Evolutionary conservation across 2,888 invertebrate species (phyloP).

Genomic region (Ptychoptera contaminata): DNA sequence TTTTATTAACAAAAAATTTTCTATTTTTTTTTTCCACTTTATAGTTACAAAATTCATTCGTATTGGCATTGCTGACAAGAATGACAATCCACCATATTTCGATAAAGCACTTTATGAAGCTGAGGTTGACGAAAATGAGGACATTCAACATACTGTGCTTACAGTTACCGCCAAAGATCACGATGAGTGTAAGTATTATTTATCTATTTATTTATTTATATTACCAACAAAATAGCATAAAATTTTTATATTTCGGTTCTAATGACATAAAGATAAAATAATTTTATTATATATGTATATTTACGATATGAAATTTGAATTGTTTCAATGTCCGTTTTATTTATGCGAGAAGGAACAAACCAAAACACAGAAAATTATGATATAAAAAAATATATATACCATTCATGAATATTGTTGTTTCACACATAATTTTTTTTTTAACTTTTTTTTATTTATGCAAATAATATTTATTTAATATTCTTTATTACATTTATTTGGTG

Average conservation of each 20-base stretch:
- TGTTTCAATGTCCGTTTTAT: no score
- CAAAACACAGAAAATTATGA: no score
- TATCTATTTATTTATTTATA: background rate
- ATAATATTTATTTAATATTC: no score
- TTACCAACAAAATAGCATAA: background rate
- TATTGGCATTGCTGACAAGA: conserved; percentile 96
- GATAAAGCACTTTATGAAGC: conserved; percentile 93
- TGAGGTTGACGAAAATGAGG: conserved; percentile 95
- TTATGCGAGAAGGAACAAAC: no score
- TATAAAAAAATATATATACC: no score
- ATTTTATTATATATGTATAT: no score
- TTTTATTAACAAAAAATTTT: background rate
- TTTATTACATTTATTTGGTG: no score
- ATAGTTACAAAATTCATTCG: conserved; percentile 97
- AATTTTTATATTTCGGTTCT: background rate
- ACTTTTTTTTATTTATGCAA: no score
- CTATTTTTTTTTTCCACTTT: conserved; percentile 24
- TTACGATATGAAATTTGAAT: no score
- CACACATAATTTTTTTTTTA: no score
- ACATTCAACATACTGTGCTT: conserved; percentile 91
- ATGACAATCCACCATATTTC: conserved; percentile 98
- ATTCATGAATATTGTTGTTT: no score
- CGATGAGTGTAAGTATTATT: conserved; percentile 81
- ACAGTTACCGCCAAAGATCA: conserved; percentile 98
- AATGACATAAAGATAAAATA: no score